Evolutionary conservation across 2,797 vertebrate species (phyloP), one percentile per base, ranked within the genome.

Genomic region (Anabas testudineus): DNA sequence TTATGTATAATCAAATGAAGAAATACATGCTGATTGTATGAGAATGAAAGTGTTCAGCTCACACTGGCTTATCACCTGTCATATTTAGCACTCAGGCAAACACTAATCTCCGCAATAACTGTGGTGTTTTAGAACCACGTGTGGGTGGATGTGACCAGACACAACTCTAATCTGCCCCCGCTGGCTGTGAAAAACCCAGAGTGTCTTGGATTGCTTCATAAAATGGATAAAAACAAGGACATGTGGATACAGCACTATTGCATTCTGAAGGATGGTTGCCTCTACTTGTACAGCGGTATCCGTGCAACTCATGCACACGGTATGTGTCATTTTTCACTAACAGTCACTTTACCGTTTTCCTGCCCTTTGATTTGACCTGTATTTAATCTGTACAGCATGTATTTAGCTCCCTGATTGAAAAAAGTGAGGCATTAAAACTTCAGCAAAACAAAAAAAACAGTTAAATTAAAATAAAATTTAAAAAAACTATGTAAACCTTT

Each of bases 101-200:
- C 19, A 22, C 53, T 84, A 53, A 78, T 68, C 60, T 68, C 36
- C 7, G 78, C 47, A 62, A 52, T n/a, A 53, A 54, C 58, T 49
- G 55, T 65, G 3, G 1, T 84, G 54, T 88, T 90, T 37, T 81
- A 99, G 97, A 95, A 92, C 74, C 97, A 97, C 0, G 95, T 97
- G 72, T 98, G 96, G 97, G 94, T 97, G 73, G 96, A 97, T 16
- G 96, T 97, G 42, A 97, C 95, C 3, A 89, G 92, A 62, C 95
- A 97, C 88, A 97, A 97, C 79, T 95, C 95, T 7, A 92, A 87
- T 52, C 94, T 98, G 54, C 97, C 96, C 5, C 97, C 96, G 0
- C 83, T 97, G 85, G 96, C 97, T 13, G 96, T 98, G 87, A 98
- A 97, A 80, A 95, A 86, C 69, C 96, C 97, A 0, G 96, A 97